Base-by-base conservation (phyloP, 2,113 vertebrate genomes). In the Kobus ellipsiprymnus region DNA sequence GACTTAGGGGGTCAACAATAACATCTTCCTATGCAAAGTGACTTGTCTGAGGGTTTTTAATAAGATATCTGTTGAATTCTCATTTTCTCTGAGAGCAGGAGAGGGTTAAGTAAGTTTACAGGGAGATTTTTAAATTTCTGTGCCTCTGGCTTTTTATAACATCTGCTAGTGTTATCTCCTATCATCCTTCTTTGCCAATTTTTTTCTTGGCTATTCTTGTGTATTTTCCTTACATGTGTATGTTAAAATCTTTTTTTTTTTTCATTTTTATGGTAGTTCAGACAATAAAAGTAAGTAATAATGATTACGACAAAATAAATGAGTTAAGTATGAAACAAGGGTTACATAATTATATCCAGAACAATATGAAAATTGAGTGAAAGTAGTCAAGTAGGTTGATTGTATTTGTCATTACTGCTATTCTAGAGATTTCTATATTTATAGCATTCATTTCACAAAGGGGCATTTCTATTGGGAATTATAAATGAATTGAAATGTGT, bases 291-390 rank as follows among this genome's bases (percentile, higher is more conserved):
- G 13, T 71, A 78, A 91, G 46, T 14, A 89, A 27, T 50, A 81
- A 92, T 29, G 78, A 67, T 8, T 16, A 71, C 12, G 94, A 60
- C 27, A 12, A 74, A 92, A 87, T 12, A 74, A 92, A 83, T 50
- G 55, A 87, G 30, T 54, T 77, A 74, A 71, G 5, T 96, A 7
- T 92, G 67, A 93, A 96, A 71, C 2, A 94, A 88, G n/a, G 9
- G 4, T 67, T 92, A 85, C 44, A 15, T 85, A 87, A 77, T 44
- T 67, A 55, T 57, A 19, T 94, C 74, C 52, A 92, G 85, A 48
- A 77, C 16, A 94, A 50, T 89, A 55, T 97, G 44, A 92, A 96
- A 92, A 90, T 59, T 50, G 33, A 91, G 12, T 91, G 40, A 90
- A 90, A 74, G 13, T 59, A 83, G 17, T 81, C 81, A 54, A 90